Base-by-base conservation (phyloP, 2,797 vertebrate genomes). In the Psittacula echo region DNA sequence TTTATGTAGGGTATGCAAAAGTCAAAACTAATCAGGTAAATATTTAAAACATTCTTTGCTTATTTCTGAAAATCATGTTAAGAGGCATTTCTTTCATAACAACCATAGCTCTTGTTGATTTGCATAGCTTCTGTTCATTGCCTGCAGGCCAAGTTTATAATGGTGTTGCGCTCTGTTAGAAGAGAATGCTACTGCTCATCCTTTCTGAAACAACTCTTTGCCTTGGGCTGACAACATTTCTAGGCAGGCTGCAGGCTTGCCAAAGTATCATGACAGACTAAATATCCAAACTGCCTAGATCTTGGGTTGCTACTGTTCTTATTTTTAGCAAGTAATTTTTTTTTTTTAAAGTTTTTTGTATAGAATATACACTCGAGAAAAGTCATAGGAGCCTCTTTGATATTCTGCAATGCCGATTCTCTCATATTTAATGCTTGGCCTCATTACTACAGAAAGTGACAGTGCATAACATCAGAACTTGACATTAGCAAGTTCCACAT, bases 81-180 rank as follows among this genome's bases (percentile, higher is more conserved):
- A 56, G 64, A 79, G 32, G 9, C 42, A 71, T 65, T 95, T 86
- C 14, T 81, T 90, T 85, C 34, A 19, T 77, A 85, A 85, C 47
- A 88, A 70, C 13, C 1, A 1, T 61, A 42, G 54, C 27, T 94
- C 34, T 70, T 86, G 41, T 90, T 94, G 83, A 91, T 71, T 91
- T 84, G 6, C 15, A 21, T 56, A 56, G 48, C 67, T 94, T 90
- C 74, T 95, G 64, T 64, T 93, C 37, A 45, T 22, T 94, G 89
- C 67, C 74, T 91, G 53, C 66, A 84, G 79, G 94, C 89, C 87
- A 86, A 86, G 76, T 93, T 92, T 81, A 53, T 95, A 88, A 88
- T 84, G 71, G n/a, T 91, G 71, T 58, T 84, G 76, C 61, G 44
- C 44, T 77, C 62, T 78, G 22, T 51, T 66, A 73, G 73, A 80